phyloP scores from a whole-genome alignment of 2,888 invertebrate species.

The Thecocarcelia acutangulata region DNA sequence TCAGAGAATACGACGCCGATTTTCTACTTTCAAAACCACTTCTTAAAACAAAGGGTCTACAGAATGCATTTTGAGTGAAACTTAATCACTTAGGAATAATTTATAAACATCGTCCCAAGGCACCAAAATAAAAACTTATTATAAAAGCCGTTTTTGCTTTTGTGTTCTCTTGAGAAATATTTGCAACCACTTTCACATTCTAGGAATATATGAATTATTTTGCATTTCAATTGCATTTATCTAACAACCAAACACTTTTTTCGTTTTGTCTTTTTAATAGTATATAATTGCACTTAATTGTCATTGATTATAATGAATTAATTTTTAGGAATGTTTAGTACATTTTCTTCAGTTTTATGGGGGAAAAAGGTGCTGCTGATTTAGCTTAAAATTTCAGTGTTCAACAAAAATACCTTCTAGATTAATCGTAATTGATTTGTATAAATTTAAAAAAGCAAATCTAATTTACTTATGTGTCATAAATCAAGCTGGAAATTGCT shows the following conservation, averaged over 20 bases:
- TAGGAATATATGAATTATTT: constrained; percentile 19
- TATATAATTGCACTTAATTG: constrained; percentile 57
- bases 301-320: constrained; percentile 16
- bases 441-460: constrained; percentile 1
- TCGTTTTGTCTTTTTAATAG: constrained; percentile 1
- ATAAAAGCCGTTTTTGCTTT: neutral
- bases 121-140: no score
- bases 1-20: no score
- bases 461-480: constrained; percentile 48
- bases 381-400: no score
- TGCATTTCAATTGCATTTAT: neutral
- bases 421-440: constrained; percentile 21
- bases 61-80: no score
- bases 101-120: no score
- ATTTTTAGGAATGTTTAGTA: neutral
- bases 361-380: no score
- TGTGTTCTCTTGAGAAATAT: constrained; percentile 10
- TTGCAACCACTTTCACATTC: constrained; percentile 57
- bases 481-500: constrained; percentile 40
- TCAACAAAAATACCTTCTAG: neutral
- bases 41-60: no score
- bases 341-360: no score
- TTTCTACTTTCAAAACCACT: no score
- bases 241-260: neutral
- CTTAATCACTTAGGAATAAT: no score